Evolutionary conservation across 2,113 vertebrate species (phyloP).

Genomic region (Ascaphus truei): DNA sequence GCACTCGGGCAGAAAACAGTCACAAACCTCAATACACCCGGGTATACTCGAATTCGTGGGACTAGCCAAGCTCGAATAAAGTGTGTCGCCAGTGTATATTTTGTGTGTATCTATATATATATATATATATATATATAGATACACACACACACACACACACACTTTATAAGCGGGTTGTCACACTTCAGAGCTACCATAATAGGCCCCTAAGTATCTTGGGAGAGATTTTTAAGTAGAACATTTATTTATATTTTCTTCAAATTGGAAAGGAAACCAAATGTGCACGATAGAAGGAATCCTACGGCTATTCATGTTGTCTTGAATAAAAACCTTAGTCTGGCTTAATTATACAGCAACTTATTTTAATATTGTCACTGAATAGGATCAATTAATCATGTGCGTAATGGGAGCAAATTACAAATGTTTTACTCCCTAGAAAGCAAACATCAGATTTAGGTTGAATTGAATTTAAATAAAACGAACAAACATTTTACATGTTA

Average conservation of each 20-base stretch:
- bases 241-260: background rate
- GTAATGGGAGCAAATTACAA: conserved; percentile 4
- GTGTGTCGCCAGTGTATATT: too few species aligned
- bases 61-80: too few species aligned
- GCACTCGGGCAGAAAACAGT: too few species aligned
- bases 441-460: background rate
- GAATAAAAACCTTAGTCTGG: background rate
- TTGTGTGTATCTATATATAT: too few species aligned
- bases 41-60: too few species aligned
- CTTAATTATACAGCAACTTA: background rate
- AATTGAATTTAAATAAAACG: conserved; percentile 10
- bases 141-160: too few species aligned
- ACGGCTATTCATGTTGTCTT: background rate
- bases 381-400: background rate
- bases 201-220: too few species aligned
- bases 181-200: too few species aligned
- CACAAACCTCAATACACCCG: too few species aligned
- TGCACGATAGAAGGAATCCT: background rate
- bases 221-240: too few species aligned
- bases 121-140: too few species aligned
- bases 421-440: conserved; percentile 6
- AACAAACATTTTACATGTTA: conserved; percentile 21
- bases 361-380: background rate
- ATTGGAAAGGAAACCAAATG: background rate
- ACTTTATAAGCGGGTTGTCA: too few species aligned